Evolutionary conservation across 2,888 invertebrate genomes (phyloP).

Genomic region (Nesidiocoris tenuis): DNA sequence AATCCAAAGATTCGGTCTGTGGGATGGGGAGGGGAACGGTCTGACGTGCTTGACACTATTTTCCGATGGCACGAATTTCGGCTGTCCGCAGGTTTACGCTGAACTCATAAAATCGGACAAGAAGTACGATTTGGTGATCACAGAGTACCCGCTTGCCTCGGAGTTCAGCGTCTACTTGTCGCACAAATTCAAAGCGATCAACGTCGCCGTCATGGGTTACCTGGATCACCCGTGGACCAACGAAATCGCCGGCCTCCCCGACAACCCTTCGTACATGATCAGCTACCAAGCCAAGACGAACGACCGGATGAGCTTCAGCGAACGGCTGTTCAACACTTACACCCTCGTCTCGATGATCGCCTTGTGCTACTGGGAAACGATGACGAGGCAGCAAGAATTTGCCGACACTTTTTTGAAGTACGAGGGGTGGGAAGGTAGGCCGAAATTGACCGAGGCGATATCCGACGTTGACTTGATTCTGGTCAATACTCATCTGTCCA

Average conservation of each 20-base stretch:
- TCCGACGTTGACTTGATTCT: constrained; percentile 45
- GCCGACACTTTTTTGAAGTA: constrained; percentile 46
- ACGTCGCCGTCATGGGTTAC: constrained; percentile 30
- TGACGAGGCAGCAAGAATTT: constrained; percentile 44
- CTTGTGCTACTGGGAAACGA: constrained; percentile 45
- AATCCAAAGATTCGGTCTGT: too few relatives aligned
- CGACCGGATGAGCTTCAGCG: constrained; percentile 19
- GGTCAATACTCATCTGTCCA: constrained; percentile 45
- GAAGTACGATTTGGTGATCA: constrained; percentile 38
- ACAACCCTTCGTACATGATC: constrained; percentile 41
- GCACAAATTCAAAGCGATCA: constrained; percentile 37
- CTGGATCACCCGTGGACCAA: constrained; percentile 30
- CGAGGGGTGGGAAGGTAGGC: constrained; percentile 45
- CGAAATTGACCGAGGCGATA: constrained; percentile 42
- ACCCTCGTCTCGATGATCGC: background rate
- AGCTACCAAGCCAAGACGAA: constrained; percentile 12
- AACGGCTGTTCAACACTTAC: constrained; percentile 38
- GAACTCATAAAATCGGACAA: constrained; percentile 36
- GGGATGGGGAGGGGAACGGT: too few relatives aligned
- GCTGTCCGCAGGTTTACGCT: constrained; percentile 4
- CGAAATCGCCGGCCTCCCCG: constrained; percentile 39
- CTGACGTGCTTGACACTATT: too few relatives aligned
- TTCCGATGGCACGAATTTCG: too few relatives aligned
- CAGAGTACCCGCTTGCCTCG: constrained; percentile 29
- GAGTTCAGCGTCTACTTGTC: constrained; percentile 31